Conservation (phyloP, 2,888 invertebrate species). For the Dioctria rufipes region DNA sequence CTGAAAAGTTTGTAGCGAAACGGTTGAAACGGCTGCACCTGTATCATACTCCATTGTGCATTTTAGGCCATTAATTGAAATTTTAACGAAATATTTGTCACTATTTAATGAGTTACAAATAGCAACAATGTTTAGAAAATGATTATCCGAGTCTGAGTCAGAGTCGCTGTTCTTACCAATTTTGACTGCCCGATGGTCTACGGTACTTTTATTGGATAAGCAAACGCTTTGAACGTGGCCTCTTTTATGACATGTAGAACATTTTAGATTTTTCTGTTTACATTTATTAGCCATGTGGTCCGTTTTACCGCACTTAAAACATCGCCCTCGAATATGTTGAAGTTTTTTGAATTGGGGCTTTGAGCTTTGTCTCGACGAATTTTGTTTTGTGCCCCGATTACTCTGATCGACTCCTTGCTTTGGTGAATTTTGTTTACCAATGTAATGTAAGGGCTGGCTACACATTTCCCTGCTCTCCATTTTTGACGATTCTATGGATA, state of each 20-base stretch:
- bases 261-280: conserved; percentile 23
- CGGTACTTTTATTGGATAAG: background rate
- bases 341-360: background rate
- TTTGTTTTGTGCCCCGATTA: background rate
- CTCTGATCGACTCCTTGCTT: background rate
- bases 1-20: background rate
- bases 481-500: background rate
- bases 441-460: background rate
- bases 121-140: background rate
- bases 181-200: background rate
- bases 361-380: background rate
- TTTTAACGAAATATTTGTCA: background rate
- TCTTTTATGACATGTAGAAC: conserved; percentile 3
- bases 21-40: conserved; percentile 3
- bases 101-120: background rate
- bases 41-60: background rate
- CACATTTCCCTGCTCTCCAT: conserved; percentile 1
- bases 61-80: background rate
- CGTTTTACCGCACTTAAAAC: background rate
- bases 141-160: background rate
- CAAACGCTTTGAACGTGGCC: conserved; percentile 1
- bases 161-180: background rate
- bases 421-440: background rate
- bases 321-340: conserved; percentile 12
- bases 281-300: conserved; percentile 29